Base-by-base conservation (phyloP, 2,113 vertebrate species). In the Acrocephalus kingi region DNA sequence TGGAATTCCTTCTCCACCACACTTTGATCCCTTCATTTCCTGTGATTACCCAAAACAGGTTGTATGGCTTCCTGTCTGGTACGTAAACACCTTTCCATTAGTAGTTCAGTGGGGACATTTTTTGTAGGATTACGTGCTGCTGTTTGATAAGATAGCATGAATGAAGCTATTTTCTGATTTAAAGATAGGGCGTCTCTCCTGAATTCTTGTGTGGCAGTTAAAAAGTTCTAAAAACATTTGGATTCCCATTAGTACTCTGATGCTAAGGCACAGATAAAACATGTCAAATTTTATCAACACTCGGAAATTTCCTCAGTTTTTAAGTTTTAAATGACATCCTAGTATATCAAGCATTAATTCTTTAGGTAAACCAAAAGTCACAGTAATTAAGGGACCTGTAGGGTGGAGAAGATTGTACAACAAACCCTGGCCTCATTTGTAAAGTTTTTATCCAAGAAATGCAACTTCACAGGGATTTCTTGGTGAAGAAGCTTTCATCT, bases 131-230 rank as follows among this genome's bases (percentile, higher is more conserved):
- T 94, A 80, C 30, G 10, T 78, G 88, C 63, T 91, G 79, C 74
- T 94, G 63, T 72, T 94, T 93, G 96, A 95, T 96, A 97, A 96
- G 96, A 97, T 94, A 96, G 79, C 37, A 83, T 63, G 74, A 91
- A 94, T 74, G 18, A 94, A 96, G 92, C 84, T 97, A 95, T 96
- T 96, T 97, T 96, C 94, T 93, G 97, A 97, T 97, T 96, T 95
- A 74, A 85, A 94, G 97, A 96, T 96, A 97, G 43, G 49, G 24
- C 94, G 94, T 96, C 89, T 93, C 63, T 86, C 79, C 74, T 77
- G 66, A 96, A 7, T 7, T 92, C 71, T 89, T 95, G 84, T 94
- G 91, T 90, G 89, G 90, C 79, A 93, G 96, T 90, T 92, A 69
- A 87, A 96, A 97, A 96, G 73, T 96, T 96, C 82, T 90, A 92